Conservation (phyloP, 2,113 vertebrate genomes). For the Nerophis lumbriciformis region DNA sequence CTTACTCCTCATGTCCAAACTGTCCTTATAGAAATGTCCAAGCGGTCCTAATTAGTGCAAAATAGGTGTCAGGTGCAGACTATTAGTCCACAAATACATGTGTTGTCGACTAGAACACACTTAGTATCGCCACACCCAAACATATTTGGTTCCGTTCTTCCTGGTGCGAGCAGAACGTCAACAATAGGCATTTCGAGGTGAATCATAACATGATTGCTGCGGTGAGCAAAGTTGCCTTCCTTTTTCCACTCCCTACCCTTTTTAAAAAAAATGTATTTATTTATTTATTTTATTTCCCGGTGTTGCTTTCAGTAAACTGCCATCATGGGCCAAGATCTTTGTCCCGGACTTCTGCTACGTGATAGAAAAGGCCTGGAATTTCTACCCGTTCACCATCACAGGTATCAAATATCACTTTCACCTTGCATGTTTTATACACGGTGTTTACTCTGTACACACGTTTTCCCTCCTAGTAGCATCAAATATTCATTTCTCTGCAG, state of each 20-base stretch:
- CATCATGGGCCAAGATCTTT: slow-evolving; percentile 68
- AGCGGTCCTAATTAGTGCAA: too few relatives aligned
- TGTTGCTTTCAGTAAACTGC: slow-evolving; percentile 69
- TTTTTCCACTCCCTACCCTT: too few relatives aligned
- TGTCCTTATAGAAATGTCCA: too few relatives aligned
- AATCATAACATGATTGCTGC: slow-evolving; percentile 44
- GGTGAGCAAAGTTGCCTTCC: slow-evolving; percentile 35
- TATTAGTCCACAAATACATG: too few relatives aligned
- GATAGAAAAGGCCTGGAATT: slow-evolving; percentile 80
- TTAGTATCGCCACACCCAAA: too few relatives aligned
- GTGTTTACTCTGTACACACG: slow-evolving; percentile 40
- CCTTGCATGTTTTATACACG: slow-evolving; percentile 24
- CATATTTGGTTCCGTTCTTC: too few relatives aligned
- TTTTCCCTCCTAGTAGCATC: slow-evolving; percentile 17
- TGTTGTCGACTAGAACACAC: too few relatives aligned
- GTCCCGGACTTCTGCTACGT: slow-evolving; percentile 75
- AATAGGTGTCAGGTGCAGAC: too few relatives aligned
- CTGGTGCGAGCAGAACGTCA: background rate
- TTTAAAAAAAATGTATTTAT: slow-evolving; percentile 13
- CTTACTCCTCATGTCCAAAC: too few relatives aligned
- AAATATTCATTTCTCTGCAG: slow-evolving; percentile 33
- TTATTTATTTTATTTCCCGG: background rate
- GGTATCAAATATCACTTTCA: slow-evolving; percentile 44
- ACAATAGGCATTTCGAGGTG: slow-evolving; percentile 46
- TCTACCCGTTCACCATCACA: slow-evolving; percentile 79